phyloP scores from a whole-genome alignment of 2,888 invertebrate genomes.

The Drosophila rubida region DNA sequence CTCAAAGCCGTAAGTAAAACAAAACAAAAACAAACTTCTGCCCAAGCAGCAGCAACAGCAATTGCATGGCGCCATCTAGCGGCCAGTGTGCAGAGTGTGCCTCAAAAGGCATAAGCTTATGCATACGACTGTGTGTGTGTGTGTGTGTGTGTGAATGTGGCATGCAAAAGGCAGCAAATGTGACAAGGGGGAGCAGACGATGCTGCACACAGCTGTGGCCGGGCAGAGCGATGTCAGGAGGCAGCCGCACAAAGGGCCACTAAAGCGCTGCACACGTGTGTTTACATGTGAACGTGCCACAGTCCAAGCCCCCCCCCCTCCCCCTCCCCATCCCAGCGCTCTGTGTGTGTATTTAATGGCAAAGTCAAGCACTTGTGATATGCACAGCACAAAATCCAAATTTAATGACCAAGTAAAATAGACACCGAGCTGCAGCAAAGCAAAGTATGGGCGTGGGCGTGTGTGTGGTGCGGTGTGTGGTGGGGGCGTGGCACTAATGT shows the following conservation, averaged over 20 bases:
- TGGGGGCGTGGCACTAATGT: conserved; percentile 71
- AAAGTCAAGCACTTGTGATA: conserved; percentile 73
- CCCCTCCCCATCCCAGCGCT: no score
- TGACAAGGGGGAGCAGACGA: conserved; percentile 7
- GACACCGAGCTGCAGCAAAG: conserved; percentile 55
- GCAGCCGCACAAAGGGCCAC: conserved; percentile 60
- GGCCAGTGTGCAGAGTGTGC: conserved; percentile 35
- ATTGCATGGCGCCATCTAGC: conserved; percentile 41
- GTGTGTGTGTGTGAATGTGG: conserved; percentile 11
- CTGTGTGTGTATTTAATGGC: conserved; percentile 58
- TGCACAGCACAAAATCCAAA: conserved; percentile 75
- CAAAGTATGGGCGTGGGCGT: conserved; percentile 9
- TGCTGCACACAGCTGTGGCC: conserved; percentile 5
- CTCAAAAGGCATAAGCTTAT: conserved; percentile 11
- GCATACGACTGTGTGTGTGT: conserved; percentile 2
- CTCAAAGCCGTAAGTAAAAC: conserved; percentile 68
- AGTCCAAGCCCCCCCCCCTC: not conserved
- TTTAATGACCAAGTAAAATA: conserved; percentile 79
- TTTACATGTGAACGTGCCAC: conserved; percentile 33
- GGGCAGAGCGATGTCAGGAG: conserved; percentile 8
- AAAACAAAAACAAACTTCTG: conserved; percentile 43
- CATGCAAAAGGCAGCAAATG: conserved; percentile 67
- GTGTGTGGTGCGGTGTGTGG: conserved; percentile 25
- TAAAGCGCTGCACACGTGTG: conserved; percentile 53
- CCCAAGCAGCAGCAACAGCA: not conserved